Percentiles rank a stretch among this genome's conserved stretches.
These are phyloP conservation scores for Notolabrus celidotus DNA, from an alignment of 2,797 vertebrate species.

Conservation along the genomic window DNA sequence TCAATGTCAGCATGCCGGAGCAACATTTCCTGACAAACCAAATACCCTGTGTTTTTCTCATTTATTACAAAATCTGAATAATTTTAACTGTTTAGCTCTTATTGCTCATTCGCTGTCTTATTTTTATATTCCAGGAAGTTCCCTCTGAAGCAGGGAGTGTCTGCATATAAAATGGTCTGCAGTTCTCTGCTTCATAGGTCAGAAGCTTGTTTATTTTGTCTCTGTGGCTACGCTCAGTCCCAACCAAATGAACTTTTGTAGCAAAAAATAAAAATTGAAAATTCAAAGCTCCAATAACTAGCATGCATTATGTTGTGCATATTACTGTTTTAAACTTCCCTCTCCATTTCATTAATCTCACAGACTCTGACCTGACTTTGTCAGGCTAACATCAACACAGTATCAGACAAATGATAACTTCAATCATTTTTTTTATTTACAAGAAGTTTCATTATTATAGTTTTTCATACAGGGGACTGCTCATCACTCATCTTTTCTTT, in stretches of 20 bases:
- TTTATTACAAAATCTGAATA: slow-evolving; percentile 78
- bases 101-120: slow-evolving; percentile 99
- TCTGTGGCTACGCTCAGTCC: slow-evolving; percentile 98
- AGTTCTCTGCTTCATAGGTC: slow-evolving; percentile 99
- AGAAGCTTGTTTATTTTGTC: slow-evolving; percentile 99
- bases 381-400: slow-evolving; percentile 46
- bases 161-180: slow-evolving; percentile 99
- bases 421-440: slow-evolving; percentile 28
- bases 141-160: slow-evolving; percentile 99
- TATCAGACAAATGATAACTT: slow-evolving; percentile 44
- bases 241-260: slow-evolving; percentile 80
- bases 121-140: slow-evolving; percentile 99
- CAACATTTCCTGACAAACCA: slow-evolving; percentile 67
- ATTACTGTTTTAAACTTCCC: slow-evolving; percentile 54
- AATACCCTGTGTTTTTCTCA: slow-evolving; percentile 63
- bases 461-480: slow-evolving; percentile 13
- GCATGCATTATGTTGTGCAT: slow-evolving; percentile 79
- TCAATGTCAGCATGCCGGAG: slow-evolving; percentile 72
- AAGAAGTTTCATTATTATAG: slow-evolving; percentile 11
- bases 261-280: slow-evolving; percentile 50
- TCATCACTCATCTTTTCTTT: slow-evolving; percentile 39
- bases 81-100: slow-evolving; percentile 95
- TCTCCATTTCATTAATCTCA: slow-evolving; percentile 46
- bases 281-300: slow-evolving; percentile 71
- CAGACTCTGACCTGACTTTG: slow-evolving; percentile 15